A percentile compares a stretch with the other conserved stretches of the same genome.
Evolutionary conservation across 2,888 invertebrate genomes (phyloP).

Genomic region (Poecilobothrus nobilitatus): DNA sequence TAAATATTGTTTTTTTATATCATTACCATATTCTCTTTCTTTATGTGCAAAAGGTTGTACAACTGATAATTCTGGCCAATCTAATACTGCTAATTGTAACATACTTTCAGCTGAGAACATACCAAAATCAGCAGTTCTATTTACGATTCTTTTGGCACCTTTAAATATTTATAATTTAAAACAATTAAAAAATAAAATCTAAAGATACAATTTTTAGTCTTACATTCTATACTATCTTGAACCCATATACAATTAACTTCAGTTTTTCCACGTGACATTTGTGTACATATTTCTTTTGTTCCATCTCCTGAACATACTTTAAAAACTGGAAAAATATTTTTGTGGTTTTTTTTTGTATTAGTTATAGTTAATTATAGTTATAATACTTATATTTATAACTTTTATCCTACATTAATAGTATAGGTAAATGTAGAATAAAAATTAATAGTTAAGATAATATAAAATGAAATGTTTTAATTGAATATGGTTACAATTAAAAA

Average conservation of each 20-base stretch:
- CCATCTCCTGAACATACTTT: conserved; percentile 23
- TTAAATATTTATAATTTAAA: background rate
- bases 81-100: conserved; percentile 46
- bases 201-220: background rate
- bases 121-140: conserved; percentile 51
- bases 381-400: too few relatives aligned
- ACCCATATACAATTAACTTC: conserved; percentile 25
- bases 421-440: too few relatives aligned
- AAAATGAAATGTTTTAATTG: too few relatives aligned
- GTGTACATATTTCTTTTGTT: conserved; percentile 20
- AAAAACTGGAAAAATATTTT: conserved; percentile 12
- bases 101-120: conserved; percentile 55
- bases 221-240: conserved; percentile 51
- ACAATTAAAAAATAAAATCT: background rate
- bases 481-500: too few relatives aligned
- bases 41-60: conserved; percentile 46
- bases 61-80: conserved; percentile 40
- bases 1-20: rapidly evolving
- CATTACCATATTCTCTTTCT: conserved; percentile 40
- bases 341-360: too few relatives aligned
- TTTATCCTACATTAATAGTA: too few relatives aligned
- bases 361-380: too few relatives aligned
- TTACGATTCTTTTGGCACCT: conserved; percentile 46
- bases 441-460: too few relatives aligned
- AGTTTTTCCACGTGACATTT: conserved; percentile 24